phyloP scores from a whole-genome alignment of 2,113 vertebrate species.

The Theristicus caerulescens region DNA sequence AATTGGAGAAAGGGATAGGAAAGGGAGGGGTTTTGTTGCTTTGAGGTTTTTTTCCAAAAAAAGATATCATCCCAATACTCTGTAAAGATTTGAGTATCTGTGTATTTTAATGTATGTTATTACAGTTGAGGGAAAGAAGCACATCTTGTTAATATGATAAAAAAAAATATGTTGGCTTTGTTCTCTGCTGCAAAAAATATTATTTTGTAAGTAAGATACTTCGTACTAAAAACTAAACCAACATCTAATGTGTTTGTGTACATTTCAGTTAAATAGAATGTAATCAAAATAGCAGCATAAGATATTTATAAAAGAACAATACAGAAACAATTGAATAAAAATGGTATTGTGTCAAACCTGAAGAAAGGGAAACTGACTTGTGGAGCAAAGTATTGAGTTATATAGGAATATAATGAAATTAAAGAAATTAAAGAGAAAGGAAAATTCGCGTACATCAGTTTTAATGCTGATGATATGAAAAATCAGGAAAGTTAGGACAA shows the following conservation, averaged over 20 bases:
- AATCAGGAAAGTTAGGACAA: not conserved
- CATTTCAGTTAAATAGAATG: not conserved
- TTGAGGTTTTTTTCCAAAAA: not conserved
- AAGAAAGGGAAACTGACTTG: not conserved
- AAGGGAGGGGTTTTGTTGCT: not conserved
- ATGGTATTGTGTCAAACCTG: not conserved
- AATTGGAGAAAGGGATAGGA: not conserved
- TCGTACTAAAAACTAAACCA: not conserved
- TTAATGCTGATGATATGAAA: not conserved
- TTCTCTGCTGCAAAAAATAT: not conserved
- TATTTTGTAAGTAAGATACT: not conserved
- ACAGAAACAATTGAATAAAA: not conserved
- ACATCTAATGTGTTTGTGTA: not conserved
- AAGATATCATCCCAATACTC: not conserved
- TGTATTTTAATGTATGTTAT: not conserved
- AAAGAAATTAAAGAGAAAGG: not conserved
- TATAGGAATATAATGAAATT: not conserved
- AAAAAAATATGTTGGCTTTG: not conserved
- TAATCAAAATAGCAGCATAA: not conserved
- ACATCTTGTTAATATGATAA: not conserved
- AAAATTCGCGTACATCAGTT: not conserved
- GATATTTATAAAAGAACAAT: not conserved
- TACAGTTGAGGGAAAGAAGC: not conserved
- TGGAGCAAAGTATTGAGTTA: not conserved
- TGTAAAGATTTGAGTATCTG: not conserved